Conservation (phyloP, 2,797 vertebrate genomes). For the Vireo griseus region DNA sequence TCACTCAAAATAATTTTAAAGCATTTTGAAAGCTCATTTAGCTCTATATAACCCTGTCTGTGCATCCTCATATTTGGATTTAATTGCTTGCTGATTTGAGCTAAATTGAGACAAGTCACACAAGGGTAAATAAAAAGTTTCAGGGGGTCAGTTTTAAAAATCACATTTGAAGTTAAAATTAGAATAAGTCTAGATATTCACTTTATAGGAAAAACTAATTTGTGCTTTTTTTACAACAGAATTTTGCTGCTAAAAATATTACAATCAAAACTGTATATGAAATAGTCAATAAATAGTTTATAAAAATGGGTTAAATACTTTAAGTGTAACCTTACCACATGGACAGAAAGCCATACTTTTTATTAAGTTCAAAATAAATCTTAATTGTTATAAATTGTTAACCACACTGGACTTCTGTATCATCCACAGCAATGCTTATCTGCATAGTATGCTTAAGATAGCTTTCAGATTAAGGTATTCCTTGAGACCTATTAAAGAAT, state of each 20-base stretch:
- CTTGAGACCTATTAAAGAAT: background rate
- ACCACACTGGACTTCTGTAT: background rate
- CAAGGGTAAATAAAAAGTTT: background rate
- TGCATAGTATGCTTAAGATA: background rate
- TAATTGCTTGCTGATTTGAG: constrained; percentile 1
- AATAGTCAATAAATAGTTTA: background rate
- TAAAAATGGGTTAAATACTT: background rate
- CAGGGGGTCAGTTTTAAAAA: background rate
- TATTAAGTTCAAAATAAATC: background rate
- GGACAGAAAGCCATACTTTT: background rate
- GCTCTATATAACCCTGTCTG: background rate
- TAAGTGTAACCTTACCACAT: background rate
- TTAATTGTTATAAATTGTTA: background rate
- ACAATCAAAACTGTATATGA: background rate
- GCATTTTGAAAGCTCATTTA: background rate
- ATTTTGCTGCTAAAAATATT: background rate
- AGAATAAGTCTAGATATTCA: background rate
- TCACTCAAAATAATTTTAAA: constrained; percentile 6
- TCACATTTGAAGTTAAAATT: background rate
- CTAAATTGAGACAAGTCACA: background rate
- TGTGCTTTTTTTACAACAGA: background rate
- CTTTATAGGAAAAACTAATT: background rate
- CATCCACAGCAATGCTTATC: background rate
- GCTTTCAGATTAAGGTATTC: background rate
- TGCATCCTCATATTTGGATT: background rate